Base-by-base conservation (phyloP, 2,888 invertebrate species). In the Matsumyia berberina region DNA sequence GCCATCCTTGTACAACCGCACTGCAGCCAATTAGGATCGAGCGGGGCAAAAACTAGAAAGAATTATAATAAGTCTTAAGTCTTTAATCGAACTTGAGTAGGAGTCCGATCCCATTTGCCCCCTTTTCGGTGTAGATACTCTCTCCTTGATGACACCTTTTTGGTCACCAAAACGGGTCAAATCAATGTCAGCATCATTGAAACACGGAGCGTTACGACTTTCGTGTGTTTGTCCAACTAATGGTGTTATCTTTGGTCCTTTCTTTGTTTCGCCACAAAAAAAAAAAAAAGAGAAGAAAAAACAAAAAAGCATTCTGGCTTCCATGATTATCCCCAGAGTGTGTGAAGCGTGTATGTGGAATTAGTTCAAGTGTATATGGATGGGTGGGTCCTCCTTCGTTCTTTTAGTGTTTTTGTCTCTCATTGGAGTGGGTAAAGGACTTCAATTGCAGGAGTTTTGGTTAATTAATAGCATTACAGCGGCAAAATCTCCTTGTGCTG, bases 161-260 rank as follows among this genome's bases (percentile, higher is more conserved):
- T 19, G 17, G 11, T 46, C 44, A 51, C 37, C 19, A 29, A 80
- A 80, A 67, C 62, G 55, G 81, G 81, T 76, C 76, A 81, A 81
- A 81, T 81, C 81, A 81, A 76, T 81, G 76, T 70, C 76, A 64
- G 58, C 74, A 44, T 44, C 66, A 44, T 57, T 51, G 79, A 58
- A 24, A 53, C 51, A 69, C n/a, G 31, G 17, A 66, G 46, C 15
- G 37, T n/a, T 12, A 44, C n/a, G 24, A 24, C 11, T 35, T 55
- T 67, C 57, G 67, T 69, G 73, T 83, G 79, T 83, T 83, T 83
- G 44, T 29, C 69, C 73, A 83, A 74, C 83, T 83, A 83, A 83
- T 83, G 83, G 83, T 83, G 83, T 79, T 79, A 57, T 83, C 79
- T 73, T 83, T 15, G 3, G 17, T 29, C 19, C 19, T 44, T 51